Conservation (phyloP, 2,888 invertebrate species). For the Drosophila macrospina region DNA sequence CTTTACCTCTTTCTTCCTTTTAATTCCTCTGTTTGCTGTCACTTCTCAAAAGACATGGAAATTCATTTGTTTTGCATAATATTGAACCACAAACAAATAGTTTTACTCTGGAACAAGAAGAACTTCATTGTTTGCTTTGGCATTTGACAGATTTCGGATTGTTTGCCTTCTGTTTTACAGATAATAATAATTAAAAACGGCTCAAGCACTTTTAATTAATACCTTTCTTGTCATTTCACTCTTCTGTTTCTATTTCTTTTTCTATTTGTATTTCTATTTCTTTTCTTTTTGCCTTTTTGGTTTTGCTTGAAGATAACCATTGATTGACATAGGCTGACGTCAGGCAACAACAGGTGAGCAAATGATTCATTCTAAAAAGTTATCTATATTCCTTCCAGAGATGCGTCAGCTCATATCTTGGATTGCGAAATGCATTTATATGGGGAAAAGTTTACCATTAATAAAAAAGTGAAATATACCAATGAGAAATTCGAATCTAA, state of each 20-base stretch:
- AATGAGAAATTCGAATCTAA: not conserved
- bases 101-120: not conserved
- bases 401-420: constrained; percentile 2
- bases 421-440: not conserved
- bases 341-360: not conserved
- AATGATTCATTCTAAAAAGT: not conserved
- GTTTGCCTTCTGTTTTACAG: constrained; percentile 15
- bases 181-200: constrained; percentile 51
- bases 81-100: not conserved
- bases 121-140: not conserved
- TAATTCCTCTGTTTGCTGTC: not conserved
- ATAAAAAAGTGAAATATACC: not conserved
- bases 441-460: not conserved
- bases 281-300: not conserved
- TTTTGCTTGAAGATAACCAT: not conserved
- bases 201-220: constrained; percentile 50
- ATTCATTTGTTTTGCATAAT: not conserved
- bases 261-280: not conserved
- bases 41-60: not conserved
- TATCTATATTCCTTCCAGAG: not conserved
- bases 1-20: not conserved
- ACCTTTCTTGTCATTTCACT: constrained; percentile 29
- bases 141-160: constrained; percentile 3
- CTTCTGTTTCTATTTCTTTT: not conserved
- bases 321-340: constrained; percentile 2